phyloP scores from a whole-genome alignment of 2,113 vertebrate species.

The Phaethon lepturus region DNA sequence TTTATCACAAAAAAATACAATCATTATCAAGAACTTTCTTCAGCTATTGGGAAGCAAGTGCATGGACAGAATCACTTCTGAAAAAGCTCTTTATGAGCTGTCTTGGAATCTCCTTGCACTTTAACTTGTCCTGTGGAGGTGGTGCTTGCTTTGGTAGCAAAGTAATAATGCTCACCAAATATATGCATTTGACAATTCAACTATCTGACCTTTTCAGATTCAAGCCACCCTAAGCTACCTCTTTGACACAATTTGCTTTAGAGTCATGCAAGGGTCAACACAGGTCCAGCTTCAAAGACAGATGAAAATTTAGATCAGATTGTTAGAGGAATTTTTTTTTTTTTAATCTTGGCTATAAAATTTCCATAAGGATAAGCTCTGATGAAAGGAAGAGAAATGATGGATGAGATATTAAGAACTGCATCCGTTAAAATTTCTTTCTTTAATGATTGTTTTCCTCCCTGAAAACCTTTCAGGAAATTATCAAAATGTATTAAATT shows the following conservation, averaged over 20 bases:
- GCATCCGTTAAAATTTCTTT: background rate
- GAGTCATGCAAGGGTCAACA: background rate
- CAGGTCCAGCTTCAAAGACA: background rate
- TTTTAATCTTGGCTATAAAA: background rate
- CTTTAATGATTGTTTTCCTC: background rate
- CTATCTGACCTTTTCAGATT: background rate
- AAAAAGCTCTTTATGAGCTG: background rate
- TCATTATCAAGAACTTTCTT: background rate
- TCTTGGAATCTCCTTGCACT: background rate
- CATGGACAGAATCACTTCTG: background rate
- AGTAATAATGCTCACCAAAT: background rate
- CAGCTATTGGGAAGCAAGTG: background rate
- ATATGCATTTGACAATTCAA: background rate
- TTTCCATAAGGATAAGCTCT: background rate
- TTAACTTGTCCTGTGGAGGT: background rate
- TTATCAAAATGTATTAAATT: background rate
- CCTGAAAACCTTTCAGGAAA: background rate
- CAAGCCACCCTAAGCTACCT: background rate
- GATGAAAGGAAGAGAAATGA: too few species aligned
- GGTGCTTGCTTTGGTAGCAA: background rate
- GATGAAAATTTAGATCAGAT: background rate
- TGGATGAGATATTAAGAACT: background rate
- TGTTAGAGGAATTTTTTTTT: background rate
- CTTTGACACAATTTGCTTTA: background rate
- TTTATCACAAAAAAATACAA: background rate